Evolutionary conservation across 2,888 invertebrate genomes (phyloP), one percentile per base, ranked within the genome.

Genomic region (Iselma pallidipennis): DNA sequence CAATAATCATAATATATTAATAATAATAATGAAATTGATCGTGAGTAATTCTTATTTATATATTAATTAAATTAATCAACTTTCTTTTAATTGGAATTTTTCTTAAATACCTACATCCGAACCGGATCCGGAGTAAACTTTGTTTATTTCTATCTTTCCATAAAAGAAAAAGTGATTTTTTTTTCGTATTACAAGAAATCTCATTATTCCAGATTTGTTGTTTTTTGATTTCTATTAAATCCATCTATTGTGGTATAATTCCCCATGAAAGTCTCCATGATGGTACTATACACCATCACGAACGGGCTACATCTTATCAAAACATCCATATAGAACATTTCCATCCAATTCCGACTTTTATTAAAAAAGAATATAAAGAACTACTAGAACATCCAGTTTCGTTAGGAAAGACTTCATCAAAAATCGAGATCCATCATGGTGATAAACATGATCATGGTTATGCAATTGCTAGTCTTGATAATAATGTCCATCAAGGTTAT

Each of bases 261-360:
- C 25, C 28, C 12, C 53, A 63, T 16, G 63, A 63, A 14, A 19
- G 26, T 37, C 42, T 26, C 4, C 4, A 1, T 23, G 56, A 37
- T 21, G 28, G 23, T 21, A n/a, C 12, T 6, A 54, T 57, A 2
- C 82, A 88, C 29, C 85, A 88, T 66, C 87, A 88, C 70, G 87
- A 88, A 68, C 87, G 88, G 72, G 88, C 89, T 28, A 89, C 88
- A 67, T 89, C 89, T 45, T 89, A 89, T 74, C 89, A 89, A 78
- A 88, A 87, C 59, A 86, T 89, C 68, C 88, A 89, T 71, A 86
- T 89, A 68, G 88, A 89, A 76, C 89, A 89, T 75, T 89, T 86
- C 82, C 89, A 89, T 73, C 85, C 89, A 0, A 89, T 89, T 1
- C 89, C 89, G 1, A 88, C 89, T 0, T 89, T 88, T 79, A 83